phyloP scores from a whole-genome alignment of 2,797 vertebrate genomes.

The Artibeus jamaicensis region DNA sequence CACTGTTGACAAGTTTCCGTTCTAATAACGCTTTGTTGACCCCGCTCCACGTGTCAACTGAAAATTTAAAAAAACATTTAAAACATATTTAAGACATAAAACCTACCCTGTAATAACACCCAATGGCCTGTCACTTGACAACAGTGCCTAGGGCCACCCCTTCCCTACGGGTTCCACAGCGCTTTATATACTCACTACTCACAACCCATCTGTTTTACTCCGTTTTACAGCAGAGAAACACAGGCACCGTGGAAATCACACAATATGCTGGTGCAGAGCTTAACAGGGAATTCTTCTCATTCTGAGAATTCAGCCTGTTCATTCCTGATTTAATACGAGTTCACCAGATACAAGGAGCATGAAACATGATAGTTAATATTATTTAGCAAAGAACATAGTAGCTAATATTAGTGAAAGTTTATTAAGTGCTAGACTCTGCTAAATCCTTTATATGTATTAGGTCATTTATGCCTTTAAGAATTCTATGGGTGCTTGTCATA shows the following conservation, averaged over 20 bases:
- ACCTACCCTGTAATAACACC: neutral
- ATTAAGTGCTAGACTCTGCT: conserved; percentile 12
- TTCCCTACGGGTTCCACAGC: conserved; percentile 42
- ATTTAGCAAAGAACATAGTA: neutral
- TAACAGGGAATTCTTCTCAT: conserved; percentile 7
- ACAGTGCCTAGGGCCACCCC: conserved; percentile 23
- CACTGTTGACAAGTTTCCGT: conserved; percentile 25
- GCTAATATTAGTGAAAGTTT: neutral
- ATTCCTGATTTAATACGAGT: neutral
- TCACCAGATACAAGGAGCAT: neutral
- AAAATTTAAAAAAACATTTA: conserved; percentile 24
- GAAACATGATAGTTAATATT: neutral
- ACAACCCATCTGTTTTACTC: conserved; percentile 63
- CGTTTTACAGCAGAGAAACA: conserved; percentile 47
- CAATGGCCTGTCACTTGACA: conserved; percentile 21
- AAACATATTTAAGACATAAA: conserved; percentile 71
- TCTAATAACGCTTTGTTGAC: conserved; percentile 22
- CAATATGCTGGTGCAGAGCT: conserved; percentile 8
- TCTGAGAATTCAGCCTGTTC: neutral
- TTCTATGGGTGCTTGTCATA: neutral
- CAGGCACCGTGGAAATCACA: conserved; percentile 7
- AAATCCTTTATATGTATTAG: neutral
- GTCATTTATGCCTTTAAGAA: neutral
- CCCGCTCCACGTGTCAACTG: neutral
- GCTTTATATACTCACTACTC: conserved; percentile 38